These are phyloP conservation scores for Heliangelus exortis DNA, from an alignment of 2,797 vertebrate genomes.

Conservation along the genomic window DNA sequence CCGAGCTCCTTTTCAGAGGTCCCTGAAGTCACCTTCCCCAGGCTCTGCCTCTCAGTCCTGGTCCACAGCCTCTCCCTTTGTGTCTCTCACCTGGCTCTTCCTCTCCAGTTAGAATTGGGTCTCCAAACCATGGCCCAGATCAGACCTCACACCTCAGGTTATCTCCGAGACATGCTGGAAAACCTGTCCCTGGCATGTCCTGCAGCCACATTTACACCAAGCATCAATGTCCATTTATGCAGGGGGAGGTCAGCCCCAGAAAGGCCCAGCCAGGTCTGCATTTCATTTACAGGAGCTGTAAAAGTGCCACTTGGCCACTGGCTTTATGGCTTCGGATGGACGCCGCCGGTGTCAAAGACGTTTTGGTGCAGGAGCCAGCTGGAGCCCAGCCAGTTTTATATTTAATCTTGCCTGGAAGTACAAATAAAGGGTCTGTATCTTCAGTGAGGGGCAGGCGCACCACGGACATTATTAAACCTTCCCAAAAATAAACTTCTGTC, in stretches of 20 bases:
- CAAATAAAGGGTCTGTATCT: conserved; percentile 66
- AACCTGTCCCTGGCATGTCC: rapidly evolving
- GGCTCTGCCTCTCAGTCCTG: neutral
- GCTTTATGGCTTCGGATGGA: neutral
- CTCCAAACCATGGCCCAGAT: neutral
- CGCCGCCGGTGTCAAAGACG: conserved; percentile 32
- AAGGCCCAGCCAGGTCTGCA: neutral
- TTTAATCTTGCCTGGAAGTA: conserved; percentile 69
- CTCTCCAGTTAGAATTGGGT: neutral
- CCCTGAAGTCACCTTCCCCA: neutral
- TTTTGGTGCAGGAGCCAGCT: conserved; percentile 51
- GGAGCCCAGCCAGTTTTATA: conserved; percentile 51
- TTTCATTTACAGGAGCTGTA: conserved; percentile 34
- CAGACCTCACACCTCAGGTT: neutral
- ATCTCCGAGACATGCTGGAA: neutral
- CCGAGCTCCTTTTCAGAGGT: neutral
- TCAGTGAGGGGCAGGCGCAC: conserved; percentile 20
- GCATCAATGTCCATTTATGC: neutral
- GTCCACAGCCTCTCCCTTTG: neutral
- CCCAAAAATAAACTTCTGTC: conserved; percentile 70
- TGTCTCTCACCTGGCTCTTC: neutral
- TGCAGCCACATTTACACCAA: rapidly evolving
- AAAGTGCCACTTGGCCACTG: conserved; percentile 28
- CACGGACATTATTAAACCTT: conserved; percentile 58
- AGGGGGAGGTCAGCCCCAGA: neutral